Evolutionary conservation across 2,113 vertebrate species (phyloP), one percentile per base, ranked within the genome.

Genomic region (Aegotheles bennettii): DNA sequence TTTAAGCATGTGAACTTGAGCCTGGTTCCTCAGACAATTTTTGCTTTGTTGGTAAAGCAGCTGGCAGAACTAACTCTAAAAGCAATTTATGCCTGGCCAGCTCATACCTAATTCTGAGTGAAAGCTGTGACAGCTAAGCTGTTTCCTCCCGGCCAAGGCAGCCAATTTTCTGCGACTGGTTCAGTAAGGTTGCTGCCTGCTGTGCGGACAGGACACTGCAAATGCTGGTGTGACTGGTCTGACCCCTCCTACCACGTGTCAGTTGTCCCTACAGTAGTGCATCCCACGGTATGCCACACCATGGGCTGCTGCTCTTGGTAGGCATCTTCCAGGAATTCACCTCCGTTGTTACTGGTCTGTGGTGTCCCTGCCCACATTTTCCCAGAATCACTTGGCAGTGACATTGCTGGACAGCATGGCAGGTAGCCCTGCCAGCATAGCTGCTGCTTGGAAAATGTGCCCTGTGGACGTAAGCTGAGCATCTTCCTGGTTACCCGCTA

Each of bases 101-200:
- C 84, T 92, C 92, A 77, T 69, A 94, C 87, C 93, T 87, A 96
- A 96, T 81, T 71, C 90, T 92, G 86, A 90, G 91, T 95, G 89
- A 89, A 90, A 88, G 94, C 88, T 91, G 57, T 85, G 93, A 78
- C 87, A 95, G 84, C 90, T 94, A 91, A 84, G 85, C 64, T 85
- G 73, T 78, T 96, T 94, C 76, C 76, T 90, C 76, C 90, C 6
- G 10, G 89, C 74, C 85, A 65, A 95, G 54, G 86, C 78, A 90
- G 89, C 31, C 81, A 75, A 25, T 93, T 93, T 94, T 88, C 76
- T 20, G 0, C 10, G 15, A 60, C 51, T 13, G 1, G 77, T 64
- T 94, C 50, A 59, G 84, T 68, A 33, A 90, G 86, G 91, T 53
- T 56, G 70, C 78, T 89, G 92, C 85, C 71, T 79, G 75, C 75